A percentile compares a stretch with the other conserved stretches of the same genome.
Evolutionary conservation across 2,797 vertebrate genomes (phyloP).

Genomic region (Fratercula arctica): DNA sequence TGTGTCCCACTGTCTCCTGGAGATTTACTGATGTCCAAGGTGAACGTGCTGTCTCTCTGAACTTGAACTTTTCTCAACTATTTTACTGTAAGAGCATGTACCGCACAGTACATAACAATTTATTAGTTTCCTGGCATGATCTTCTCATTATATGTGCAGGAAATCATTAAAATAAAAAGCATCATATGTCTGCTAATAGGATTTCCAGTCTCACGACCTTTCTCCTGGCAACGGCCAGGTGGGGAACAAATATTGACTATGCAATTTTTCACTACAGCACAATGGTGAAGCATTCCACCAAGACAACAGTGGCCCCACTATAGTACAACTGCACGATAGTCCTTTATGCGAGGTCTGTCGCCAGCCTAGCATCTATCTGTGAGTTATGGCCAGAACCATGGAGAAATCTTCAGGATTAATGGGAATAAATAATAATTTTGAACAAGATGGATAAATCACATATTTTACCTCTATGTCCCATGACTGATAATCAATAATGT

Average conservation of each 20-base stretch:
- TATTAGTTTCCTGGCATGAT: not conserved
- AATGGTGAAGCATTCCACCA: not conserved
- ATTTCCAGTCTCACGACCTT: not conserved
- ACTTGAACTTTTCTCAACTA: not conserved
- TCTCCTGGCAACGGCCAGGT: not conserved
- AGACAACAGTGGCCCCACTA: not conserved
- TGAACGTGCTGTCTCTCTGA: not conserved
- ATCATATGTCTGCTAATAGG: not conserved
- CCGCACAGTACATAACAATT: not conserved
- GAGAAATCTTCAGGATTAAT: not conserved
- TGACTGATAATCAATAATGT: not conserved
- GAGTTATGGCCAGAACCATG: not conserved
- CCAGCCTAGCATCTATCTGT: not conserved
- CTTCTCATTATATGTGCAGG: not conserved
- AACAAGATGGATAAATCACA: not conserved
- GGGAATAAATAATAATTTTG: not conserved
- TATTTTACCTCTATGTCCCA: not conserved
- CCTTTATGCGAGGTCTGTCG: not conserved
- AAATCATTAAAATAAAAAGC: not conserved
- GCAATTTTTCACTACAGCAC: not conserved
- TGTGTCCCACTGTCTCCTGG: not conserved
- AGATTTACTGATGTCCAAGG: not conserved
- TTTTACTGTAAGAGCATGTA: not conserved
- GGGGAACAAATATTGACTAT: not conserved
- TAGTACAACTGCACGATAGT: fast-evolving